These are phyloP conservation scores for Spodoptera picta DNA, from an alignment of 2,888 invertebrate species.

Conservation along the genomic window DNA sequence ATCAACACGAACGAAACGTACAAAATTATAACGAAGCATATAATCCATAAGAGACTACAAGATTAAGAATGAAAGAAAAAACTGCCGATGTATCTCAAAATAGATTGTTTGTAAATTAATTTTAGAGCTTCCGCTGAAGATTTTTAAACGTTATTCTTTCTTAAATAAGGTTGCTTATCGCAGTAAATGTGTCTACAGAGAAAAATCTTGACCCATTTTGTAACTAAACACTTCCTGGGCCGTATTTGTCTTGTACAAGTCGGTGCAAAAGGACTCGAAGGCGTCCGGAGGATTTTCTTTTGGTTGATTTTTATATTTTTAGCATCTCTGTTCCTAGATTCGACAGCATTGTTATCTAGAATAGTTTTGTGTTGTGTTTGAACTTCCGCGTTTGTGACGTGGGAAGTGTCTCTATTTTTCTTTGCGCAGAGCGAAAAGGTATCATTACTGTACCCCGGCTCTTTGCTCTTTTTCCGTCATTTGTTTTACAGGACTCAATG, in stretches of 20 bases:
- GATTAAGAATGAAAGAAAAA: slow-evolving; percentile 15
- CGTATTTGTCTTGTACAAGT: slow-evolving; percentile 85
- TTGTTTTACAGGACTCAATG: slow-evolving; percentile 63
- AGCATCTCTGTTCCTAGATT: slow-evolving; percentile 62
- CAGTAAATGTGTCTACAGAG: slow-evolving; percentile 69
- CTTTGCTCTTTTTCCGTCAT: slow-evolving; percentile 51
- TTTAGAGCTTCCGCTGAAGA: slow-evolving; percentile 20
- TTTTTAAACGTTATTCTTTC: slow-evolving; percentile 27
- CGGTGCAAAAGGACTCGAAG: slow-evolving; percentile 75
- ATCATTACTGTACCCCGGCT: slow-evolving; percentile 78
- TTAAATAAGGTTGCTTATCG: slow-evolving; percentile 38
- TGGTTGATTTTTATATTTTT: slow-evolving; percentile 64
- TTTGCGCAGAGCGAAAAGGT: slow-evolving; percentile 71
- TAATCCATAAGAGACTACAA: slow-evolving; percentile 11
- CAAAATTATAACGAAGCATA: background rate
- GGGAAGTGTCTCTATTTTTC: slow-evolving; percentile 56
- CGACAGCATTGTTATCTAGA: slow-evolving; percentile 69
- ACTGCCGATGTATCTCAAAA: slow-evolving; percentile 32
- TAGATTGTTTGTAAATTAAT: slow-evolving; percentile 43
- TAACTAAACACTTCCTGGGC: slow-evolving; percentile 67
- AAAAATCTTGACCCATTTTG: slow-evolving; percentile 61
- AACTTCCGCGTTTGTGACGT: slow-evolving; percentile 53
- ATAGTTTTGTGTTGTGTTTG: slow-evolving; percentile 68
- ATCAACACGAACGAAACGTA: background rate
- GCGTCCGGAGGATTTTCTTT: slow-evolving; percentile 66